Evolutionary conservation across 2,113 vertebrate genomes (phyloP).

Genomic region (Catharus bicknelli): DNA sequence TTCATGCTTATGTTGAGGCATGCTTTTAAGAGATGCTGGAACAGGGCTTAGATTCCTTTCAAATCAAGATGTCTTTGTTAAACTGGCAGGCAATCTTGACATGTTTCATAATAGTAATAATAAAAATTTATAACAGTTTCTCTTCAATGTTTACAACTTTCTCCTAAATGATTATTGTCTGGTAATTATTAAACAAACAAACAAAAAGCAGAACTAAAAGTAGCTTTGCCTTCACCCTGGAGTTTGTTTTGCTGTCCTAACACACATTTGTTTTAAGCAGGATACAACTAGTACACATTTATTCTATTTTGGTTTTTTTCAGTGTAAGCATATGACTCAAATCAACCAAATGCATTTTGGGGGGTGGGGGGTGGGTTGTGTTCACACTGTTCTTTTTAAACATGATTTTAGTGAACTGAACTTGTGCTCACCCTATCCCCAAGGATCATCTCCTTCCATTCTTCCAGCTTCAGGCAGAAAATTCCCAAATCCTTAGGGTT

Average conservation of each 20-base stretch:
- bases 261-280: neutral
- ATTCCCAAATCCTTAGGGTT: neutral
- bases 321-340: neutral
- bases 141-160: neutral
- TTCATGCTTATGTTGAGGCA: neutral
- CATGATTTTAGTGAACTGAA: neutral
- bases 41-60: neutral
- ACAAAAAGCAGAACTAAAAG: neutral
- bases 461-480: neutral
- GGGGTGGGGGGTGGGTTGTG: neutral
- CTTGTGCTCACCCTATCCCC: neutral
- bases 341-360: conserved; percentile 4
- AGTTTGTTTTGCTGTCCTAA: conserved; percentile 1
- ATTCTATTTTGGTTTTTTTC: neutral
- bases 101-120: neutral
- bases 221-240: neutral
- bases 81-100: neutral
- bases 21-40: conserved; percentile 19
- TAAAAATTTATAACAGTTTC: neutral
- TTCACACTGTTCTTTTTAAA: neutral
- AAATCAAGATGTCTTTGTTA: neutral
- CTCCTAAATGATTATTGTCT: neutral
- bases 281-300: neutral
- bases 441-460: neutral
- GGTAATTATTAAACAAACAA: conserved; percentile 49